Evolutionary conservation across 2,797 vertebrate species (phyloP).

Genomic region (Sebastes oblongus): DNA sequence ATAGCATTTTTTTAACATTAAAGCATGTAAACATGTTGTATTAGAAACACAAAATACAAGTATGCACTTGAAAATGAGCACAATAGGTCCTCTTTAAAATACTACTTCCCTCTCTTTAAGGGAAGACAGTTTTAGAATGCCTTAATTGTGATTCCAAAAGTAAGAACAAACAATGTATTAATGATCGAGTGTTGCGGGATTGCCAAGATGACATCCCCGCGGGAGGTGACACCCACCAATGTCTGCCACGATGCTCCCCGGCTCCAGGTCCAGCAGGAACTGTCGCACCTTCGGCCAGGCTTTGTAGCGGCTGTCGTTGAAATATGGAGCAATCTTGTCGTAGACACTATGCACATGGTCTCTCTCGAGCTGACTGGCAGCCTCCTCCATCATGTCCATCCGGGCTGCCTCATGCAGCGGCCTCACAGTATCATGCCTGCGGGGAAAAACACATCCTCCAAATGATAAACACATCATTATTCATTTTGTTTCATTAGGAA

Average conservation of each 20-base stretch:
- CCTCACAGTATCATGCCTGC: constrained; percentile 63
- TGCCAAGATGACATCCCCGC: neutral
- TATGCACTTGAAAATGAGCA: too few species aligned
- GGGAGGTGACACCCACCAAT: constrained; percentile 66
- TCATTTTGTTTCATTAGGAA: neutral
- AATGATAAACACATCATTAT: neutral
- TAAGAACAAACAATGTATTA: neutral
- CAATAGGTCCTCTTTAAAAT: neutral
- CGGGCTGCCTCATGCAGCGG: constrained; percentile 61
- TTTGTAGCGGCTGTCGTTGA: constrained; percentile 83
- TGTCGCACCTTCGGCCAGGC: constrained; percentile 85
- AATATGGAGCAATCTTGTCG: constrained; percentile 86
- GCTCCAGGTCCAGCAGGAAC: constrained; percentile 84
- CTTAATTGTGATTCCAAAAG: neutral
- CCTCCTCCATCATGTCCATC: constrained; percentile 81
- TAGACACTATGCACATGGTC: constrained; percentile 83
- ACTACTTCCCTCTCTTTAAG: neutral
- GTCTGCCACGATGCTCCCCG: constrained; percentile 83
- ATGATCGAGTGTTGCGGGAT: neutral
- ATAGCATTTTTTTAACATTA: too few species aligned
- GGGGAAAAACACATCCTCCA: constrained; percentile 20
- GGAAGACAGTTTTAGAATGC: neutral
- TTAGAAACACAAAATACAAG: too few species aligned
- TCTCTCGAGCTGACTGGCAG: constrained; percentile 82
- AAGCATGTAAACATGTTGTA: too few species aligned